These are phyloP conservation scores for Papilio helenus DNA, from an alignment of 1,140 invertebrate genomes.

Conservation along the genomic window DNA sequence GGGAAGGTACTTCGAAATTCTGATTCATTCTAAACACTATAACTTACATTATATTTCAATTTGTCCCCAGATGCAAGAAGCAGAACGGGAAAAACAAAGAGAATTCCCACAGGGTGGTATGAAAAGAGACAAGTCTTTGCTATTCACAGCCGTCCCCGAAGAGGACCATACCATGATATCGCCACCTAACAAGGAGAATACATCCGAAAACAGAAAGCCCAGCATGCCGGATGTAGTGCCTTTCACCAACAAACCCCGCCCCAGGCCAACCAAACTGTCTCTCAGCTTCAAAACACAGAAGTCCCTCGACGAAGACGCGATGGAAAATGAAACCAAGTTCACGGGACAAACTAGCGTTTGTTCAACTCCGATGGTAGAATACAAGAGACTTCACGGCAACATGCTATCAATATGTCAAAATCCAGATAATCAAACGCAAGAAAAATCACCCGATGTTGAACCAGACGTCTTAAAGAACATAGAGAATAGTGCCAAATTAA, in stretches of 20 bases:
- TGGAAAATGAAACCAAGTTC: constrained; percentile 80
- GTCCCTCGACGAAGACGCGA: constrained; percentile 81
- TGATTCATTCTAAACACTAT: too few relatives aligned
- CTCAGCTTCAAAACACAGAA: constrained; percentile 84
- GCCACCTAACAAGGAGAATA: constrained; percentile 63
- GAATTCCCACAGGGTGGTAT: constrained; percentile 80
- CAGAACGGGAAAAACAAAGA: constrained; percentile 66
- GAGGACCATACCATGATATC: constrained; percentile 84
- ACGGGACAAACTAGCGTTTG: constrained; percentile 87
- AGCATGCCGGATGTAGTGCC: constrained; percentile 81
- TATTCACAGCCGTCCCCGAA: constrained; percentile 91
- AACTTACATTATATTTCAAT: neutral
- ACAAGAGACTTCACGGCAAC: constrained; percentile 88
- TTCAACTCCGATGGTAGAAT: constrained; percentile 89
- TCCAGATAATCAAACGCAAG: constrained; percentile 72
- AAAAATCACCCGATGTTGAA: constrained; percentile 57
- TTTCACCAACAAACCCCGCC: constrained; percentile 78
- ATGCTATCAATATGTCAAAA: constrained; percentile 88
- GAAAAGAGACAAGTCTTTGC: constrained; percentile 89
- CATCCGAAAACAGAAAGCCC: constrained; percentile 59
- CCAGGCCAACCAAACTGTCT: constrained; percentile 83
- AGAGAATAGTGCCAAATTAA: constrained; percentile 62
- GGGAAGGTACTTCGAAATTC: neutral
- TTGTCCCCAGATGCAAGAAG: constrained; percentile 69
- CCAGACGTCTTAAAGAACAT: constrained; percentile 75